Evolutionary conservation across 2,797 vertebrate species (phyloP).

Genomic region (Phalanger gymnotis): DNA sequence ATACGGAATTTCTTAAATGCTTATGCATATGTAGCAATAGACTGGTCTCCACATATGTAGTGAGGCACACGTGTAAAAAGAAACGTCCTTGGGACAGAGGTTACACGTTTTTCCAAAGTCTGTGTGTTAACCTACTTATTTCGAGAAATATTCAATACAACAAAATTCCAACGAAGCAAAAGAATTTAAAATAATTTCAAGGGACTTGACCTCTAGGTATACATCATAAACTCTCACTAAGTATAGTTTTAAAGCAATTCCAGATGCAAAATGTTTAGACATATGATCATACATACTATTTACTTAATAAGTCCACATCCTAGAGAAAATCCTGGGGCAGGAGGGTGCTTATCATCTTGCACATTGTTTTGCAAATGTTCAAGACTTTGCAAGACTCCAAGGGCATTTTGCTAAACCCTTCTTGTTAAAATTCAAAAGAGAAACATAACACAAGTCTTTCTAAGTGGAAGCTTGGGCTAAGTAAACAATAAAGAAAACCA

Average conservation of each 20-base stretch:
- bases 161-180: background rate
- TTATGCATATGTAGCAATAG: background rate
- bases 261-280: background rate
- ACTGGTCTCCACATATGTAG: background rate
- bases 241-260: background rate
- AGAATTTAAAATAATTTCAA: conserved; percentile 4
- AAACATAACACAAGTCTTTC: background rate
- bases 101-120: background rate
- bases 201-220: background rate
- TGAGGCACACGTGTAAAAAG: background rate
- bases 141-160: conserved; percentile 33
- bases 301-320: background rate
- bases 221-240: conserved; percentile 5
- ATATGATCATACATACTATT: background rate
- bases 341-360: background rate
- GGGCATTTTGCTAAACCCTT: background rate
- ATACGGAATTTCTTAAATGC: background rate
- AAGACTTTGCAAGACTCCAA: background rate
- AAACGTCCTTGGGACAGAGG: background rate
- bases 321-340: background rate
- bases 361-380: background rate
- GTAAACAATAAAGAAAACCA: background rate
- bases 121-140: background rate
- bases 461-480: background rate
- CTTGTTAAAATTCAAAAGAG: background rate